phyloP scores from a whole-genome alignment of 1,140 invertebrate species.

The Paraescarpia echinospica region DNA sequence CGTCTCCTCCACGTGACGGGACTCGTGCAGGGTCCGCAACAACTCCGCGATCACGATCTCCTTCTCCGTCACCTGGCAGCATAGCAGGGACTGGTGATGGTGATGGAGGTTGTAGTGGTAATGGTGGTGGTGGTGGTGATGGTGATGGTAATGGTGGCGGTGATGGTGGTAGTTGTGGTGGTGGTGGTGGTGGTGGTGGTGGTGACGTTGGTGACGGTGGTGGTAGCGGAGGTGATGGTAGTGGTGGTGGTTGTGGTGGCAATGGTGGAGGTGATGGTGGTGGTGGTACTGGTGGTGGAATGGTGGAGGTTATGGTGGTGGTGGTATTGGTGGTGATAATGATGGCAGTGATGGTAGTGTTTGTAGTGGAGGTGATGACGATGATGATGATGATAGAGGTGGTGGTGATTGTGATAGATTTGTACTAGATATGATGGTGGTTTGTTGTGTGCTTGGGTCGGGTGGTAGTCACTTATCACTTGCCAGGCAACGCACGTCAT shows the following conservation, averaged over 20 bases:
- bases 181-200: not conserved
- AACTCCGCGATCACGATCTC: not conserved
- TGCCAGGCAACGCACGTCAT: not conserved
- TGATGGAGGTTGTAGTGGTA: not conserved
- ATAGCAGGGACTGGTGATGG: not conserved
- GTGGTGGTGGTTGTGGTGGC: not conserved
- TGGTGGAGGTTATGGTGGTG: not conserved
- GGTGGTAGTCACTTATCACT: not conserved
- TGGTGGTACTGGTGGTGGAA: not conserved
- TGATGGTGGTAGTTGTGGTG: not conserved
- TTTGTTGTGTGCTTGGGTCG: not conserved
- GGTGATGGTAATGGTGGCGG: not conserved
- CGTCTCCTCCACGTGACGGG: not conserved
- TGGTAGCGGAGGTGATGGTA: not conserved
- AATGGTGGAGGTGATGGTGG: not conserved
- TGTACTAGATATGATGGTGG: not conserved
- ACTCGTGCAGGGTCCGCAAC: not conserved
- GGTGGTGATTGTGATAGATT: not conserved
- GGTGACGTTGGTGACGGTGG: not conserved
- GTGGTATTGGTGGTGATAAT: not conserved
- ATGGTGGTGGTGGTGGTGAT: not conserved
- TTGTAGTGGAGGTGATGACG: not conserved
- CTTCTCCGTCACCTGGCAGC: not conserved
- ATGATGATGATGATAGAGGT: not conserved
- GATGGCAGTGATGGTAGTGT: not conserved